Evolutionary conservation across 2,113 vertebrate species (phyloP), one percentile per base, ranked within the genome.

Genomic region (Xenopus borealis): DNA sequence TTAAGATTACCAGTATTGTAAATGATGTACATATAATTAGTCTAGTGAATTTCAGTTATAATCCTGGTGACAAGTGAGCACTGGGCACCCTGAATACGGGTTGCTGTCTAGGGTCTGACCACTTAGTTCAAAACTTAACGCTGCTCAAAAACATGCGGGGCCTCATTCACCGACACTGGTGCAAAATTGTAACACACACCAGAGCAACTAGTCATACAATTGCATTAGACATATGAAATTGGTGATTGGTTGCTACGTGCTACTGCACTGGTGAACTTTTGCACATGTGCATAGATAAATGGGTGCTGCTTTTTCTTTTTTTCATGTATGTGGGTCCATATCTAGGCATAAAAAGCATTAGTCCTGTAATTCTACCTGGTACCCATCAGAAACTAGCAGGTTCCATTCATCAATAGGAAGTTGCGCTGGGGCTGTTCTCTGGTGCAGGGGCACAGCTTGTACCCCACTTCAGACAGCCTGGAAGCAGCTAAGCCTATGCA

Each of bases 321-420:
- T 17, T 27, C 11, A 71, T 46, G 1, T 40, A 23, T 18, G 55
- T 10, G 40, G 33, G 20, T 50, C 14, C 14, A 9, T 50, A 50
- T 40, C 33, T 40, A 40, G 7, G 33, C 33, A 53, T 7, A 4
- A 19, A 16, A 14, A 40, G 5, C 3, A 23, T 3, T 27, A 27
- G 40, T 13, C 58, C 27, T n/a, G 62, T 4, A 58, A n/a, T n/a
- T n/a, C n/a, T n/a, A n/a, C n/a, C n/a, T n/a, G n/a, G n/a, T n/a
- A n/a, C 33, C 55, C 69, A 9, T 12, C 12, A 71, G 69, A 71
- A 14, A 1, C n/a, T 46, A n/a, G 61, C 12, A 30, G 23, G 30
- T 44, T 9, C 33, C 8, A 57, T 13, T 57, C 62, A 57, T 73
- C 72, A 73, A 52, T 40, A 40, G 64, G 72, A 53, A 59, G 33